phyloP scores from a whole-genome alignment of 2,797 vertebrate species.

The Sebastes minor region DNA sequence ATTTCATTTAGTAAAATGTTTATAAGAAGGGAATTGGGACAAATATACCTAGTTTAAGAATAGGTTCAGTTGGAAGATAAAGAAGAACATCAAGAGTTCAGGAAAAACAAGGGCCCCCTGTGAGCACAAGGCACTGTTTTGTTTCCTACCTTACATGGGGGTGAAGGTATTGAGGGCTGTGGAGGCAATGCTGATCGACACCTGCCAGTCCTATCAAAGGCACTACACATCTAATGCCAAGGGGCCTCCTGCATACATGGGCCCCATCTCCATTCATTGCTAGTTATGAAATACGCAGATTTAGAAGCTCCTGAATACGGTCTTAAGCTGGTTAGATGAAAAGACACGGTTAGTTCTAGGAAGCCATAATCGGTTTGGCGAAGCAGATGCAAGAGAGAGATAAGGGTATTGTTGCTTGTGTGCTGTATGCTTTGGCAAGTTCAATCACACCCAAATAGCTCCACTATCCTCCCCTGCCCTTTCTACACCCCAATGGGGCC shows the following conservation, averaged over 20 bases:
- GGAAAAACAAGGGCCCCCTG: background rate
- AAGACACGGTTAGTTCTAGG: background rate
- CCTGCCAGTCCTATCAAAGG: background rate
- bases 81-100: background rate
- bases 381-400: background rate
- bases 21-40: background rate
- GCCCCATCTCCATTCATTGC: conserved; percentile 8
- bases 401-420: background rate
- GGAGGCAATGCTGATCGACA: conserved; percentile 14
- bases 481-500: conserved; percentile 6
- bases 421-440: background rate
- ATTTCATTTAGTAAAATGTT: conserved; percentile 18
- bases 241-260: background rate
- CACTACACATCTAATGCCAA: conserved; percentile 12
- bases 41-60: background rate
- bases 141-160: conserved; percentile 3
- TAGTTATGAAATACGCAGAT: conserved; percentile 21
- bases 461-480: background rate
- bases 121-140: conserved; percentile 16
- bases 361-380: background rate
- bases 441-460: conserved; percentile 11
- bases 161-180: background rate
- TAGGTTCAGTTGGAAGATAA: background rate
- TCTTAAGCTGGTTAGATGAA: background rate
- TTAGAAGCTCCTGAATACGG: background rate